These are phyloP conservation scores for Epinephelus lanceolatus DNA, from an alignment of 2,113 vertebrate species.

Conservation along the genomic window DNA sequence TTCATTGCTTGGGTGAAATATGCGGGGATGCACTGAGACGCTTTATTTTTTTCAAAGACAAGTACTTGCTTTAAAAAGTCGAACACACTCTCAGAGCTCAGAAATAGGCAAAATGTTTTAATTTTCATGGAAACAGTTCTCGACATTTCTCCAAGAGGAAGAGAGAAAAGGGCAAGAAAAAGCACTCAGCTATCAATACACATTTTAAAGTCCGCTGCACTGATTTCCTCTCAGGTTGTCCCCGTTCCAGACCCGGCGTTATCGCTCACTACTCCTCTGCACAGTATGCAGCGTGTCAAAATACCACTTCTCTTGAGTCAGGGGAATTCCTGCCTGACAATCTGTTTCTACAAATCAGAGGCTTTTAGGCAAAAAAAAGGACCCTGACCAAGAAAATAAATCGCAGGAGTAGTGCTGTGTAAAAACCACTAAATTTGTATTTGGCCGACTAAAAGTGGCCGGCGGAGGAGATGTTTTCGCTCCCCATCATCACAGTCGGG, in stretches of 20 bases:
- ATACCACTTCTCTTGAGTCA: slow-evolving; percentile 26
- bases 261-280: slow-evolving; percentile 14
- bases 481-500: slow-evolving; percentile 8
- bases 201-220: slow-evolving; percentile 46
- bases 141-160: background rate
- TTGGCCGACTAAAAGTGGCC: background rate
- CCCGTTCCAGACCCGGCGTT: slow-evolving; percentile 4
- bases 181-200: slow-evolving; percentile 34
- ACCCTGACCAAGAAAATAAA: slow-evolving; percentile 18
- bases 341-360: slow-evolving; percentile 26
- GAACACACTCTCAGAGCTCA: slow-evolving; percentile 1
- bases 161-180: background rate
- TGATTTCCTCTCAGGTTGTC: slow-evolving; percentile 37
- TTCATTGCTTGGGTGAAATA: slow-evolving; percentile 5
- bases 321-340: slow-evolving; percentile 39
- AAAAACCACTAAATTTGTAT: slow-evolving; percentile 23
- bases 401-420: slow-evolving; percentile 12
- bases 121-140: slow-evolving; percentile 21
- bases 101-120: background rate
- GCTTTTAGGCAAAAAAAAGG: slow-evolving; percentile 41
- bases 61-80: background rate
- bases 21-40: slow-evolving; percentile 25
- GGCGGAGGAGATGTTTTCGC: slow-evolving; percentile 14
- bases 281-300: slow-evolving; percentile 43
- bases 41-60: slow-evolving; percentile 17